Evolutionary conservation across 2,113 vertebrate genomes (phyloP).

Genomic region (Vulpes ferrilata): DNA sequence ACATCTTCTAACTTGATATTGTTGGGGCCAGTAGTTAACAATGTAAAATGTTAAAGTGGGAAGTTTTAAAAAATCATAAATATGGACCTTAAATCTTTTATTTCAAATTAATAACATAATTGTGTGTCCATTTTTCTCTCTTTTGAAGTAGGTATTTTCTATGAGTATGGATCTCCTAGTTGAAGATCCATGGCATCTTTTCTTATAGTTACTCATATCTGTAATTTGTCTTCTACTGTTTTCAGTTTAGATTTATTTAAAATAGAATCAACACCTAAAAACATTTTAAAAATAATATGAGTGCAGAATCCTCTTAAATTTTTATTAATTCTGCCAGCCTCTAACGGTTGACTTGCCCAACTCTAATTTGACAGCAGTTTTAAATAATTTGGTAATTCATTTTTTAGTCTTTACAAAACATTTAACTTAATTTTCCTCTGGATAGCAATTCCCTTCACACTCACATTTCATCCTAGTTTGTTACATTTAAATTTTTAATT

Average conservation of each 20-base stretch:
- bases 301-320: background rate
- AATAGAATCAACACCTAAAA: background rate
- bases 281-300: background rate
- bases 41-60: background rate
- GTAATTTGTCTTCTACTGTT: background rate
- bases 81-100: background rate
- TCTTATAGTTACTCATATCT: background rate
- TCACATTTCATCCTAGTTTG: background rate
- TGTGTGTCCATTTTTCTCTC: background rate
- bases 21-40: background rate
- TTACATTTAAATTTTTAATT: constrained; percentile 49
- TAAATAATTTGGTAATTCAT: background rate
- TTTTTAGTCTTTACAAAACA: background rate
- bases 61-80: background rate
- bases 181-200: constrained; percentile 1
- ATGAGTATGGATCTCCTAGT: background rate
- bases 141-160: background rate
- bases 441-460: background rate
- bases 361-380: background rate
- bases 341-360: background rate
- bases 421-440: background rate
- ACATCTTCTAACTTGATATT: constrained; percentile 1
- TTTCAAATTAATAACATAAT: background rate
- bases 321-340: background rate
- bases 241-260: background rate